These are phyloP conservation scores for Hycleus phaleratus DNA, from an alignment of 1,140 invertebrate species.

Conservation along the genomic window DNA sequence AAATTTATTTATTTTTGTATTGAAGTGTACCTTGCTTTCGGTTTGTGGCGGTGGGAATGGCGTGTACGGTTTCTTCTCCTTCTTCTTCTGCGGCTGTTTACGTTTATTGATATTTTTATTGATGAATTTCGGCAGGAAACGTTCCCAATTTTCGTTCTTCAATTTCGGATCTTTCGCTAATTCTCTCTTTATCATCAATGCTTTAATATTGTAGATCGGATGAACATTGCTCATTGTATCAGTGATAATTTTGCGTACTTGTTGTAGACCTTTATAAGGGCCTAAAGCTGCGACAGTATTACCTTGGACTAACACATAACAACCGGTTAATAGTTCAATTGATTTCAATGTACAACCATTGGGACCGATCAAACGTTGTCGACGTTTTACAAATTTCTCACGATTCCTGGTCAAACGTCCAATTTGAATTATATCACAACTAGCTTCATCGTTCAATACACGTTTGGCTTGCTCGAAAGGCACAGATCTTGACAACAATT, in stretches of 20 bases:
- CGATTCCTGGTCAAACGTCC: slow-evolving; percentile 82
- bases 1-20: slow-evolving; percentile 4
- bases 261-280: slow-evolving; percentile 88
- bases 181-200: slow-evolving; percentile 96
- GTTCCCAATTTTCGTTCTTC: slow-evolving; percentile 93
- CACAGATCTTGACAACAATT: slow-evolving; percentile 90
- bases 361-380: slow-evolving; percentile 91
- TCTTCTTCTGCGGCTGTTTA: slow-evolving; percentile 80
- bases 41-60: slow-evolving; percentile 93
- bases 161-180: slow-evolving; percentile 85
- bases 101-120: slow-evolving; percentile 83
- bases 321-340: slow-evolving; percentile 95
- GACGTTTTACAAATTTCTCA: slow-evolving; percentile 92
- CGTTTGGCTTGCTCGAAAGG: slow-evolving; percentile 89
- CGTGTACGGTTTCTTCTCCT: slow-evolving; percentile 87
- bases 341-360: slow-evolving; percentile 96
- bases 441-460: slow-evolving; percentile 82
- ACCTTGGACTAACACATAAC: slow-evolving; percentile 95
- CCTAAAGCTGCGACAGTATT: slow-evolving; percentile 96
- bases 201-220: slow-evolving; percentile 99
- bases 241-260: slow-evolving; percentile 86
- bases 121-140: slow-evolving; percentile 94
- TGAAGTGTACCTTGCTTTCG: slow-evolving; percentile 64
- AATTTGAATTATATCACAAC: slow-evolving; percentile 97
- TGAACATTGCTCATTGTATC: slow-evolving; percentile 99